Conservation (phyloP, 2,797 vertebrate species). For the Thunnus albacares region DNA sequence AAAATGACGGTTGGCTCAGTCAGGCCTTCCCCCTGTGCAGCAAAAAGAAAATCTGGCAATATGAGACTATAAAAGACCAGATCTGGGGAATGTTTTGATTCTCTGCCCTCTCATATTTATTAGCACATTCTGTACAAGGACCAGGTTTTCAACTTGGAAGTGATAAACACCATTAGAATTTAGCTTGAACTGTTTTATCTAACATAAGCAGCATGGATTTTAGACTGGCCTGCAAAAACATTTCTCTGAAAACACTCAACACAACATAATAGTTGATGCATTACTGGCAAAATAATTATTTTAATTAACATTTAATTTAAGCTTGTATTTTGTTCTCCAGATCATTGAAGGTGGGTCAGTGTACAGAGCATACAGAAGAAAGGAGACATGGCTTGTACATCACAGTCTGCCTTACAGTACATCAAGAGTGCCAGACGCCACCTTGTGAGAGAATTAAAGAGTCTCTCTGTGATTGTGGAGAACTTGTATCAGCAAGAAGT, state of each 20-base stretch:
- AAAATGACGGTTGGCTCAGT: no score
- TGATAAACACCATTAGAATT: not conserved
- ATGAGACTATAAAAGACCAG: no score
- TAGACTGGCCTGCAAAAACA: no score
- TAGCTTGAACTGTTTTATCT: no score
- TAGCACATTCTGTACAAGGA: no score
- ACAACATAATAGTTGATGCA: not conserved
- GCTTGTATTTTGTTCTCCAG: constrained; percentile 8
- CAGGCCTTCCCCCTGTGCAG: no score
- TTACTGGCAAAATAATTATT: not conserved
- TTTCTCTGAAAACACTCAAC: no score
- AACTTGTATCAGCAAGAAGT: constrained; percentile 32
- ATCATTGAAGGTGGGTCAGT: constrained; percentile 10
- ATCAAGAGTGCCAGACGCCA: not conserved
- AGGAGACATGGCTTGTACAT: constrained; percentile 53
- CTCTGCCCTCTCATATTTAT: no score
- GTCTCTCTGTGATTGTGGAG: constrained; percentile 40
- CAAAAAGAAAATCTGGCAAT: no score
- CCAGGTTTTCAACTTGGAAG: no score
- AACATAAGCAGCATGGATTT: no score
- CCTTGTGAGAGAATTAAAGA: constrained; percentile 31
- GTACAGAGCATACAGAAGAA: not conserved
- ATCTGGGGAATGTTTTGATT: no score
- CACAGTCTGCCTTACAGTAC: constrained; percentile 26
- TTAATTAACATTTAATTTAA: not conserved